Conservation (phyloP, 1,140 invertebrate species). For the Melanaphis sacchari region DNA sequence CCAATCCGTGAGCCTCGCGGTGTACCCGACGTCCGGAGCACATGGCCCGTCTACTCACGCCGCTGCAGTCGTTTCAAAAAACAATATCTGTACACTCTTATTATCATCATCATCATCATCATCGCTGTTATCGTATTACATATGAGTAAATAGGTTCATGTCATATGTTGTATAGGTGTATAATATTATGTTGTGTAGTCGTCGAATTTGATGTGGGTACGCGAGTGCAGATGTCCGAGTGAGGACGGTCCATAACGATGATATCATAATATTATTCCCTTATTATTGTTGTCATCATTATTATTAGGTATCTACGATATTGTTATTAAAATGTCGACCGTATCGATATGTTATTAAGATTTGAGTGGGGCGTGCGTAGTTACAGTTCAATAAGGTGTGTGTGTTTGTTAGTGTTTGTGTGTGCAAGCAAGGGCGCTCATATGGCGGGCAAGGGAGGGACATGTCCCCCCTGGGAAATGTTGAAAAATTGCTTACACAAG, state of each 20-base stretch:
- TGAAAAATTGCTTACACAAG: no score
- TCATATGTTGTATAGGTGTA: neutral
- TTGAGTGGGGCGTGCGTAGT: neutral
- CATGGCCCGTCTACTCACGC: slow-evolving; percentile 11
- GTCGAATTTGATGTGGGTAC: neutral
- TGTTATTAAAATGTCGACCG: neutral
- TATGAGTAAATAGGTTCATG: no score
- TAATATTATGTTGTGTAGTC: neutral
- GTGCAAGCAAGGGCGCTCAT: no score
- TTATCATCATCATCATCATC: neutral
- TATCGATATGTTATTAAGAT: neutral
- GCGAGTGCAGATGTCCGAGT: neutral
- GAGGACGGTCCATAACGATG: neutral
- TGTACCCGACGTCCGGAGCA: neutral
- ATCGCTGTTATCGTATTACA: neutral
- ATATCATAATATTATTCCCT: neutral
- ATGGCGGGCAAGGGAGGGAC: no score
- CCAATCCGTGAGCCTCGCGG: neutral
- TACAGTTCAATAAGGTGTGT: neutral
- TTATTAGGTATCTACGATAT: neutral
- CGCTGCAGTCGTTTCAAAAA: neutral
- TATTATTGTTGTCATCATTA: no score
- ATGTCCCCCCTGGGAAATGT: no score
- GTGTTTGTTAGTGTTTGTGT: no score
- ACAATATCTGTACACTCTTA: neutral